Percentiles rank a stretch among this genome's conserved stretches.
These are phyloP conservation scores for Limnephilus lunatus DNA, from an alignment of 2,888 invertebrate genomes.

Conservation along the genomic window DNA sequence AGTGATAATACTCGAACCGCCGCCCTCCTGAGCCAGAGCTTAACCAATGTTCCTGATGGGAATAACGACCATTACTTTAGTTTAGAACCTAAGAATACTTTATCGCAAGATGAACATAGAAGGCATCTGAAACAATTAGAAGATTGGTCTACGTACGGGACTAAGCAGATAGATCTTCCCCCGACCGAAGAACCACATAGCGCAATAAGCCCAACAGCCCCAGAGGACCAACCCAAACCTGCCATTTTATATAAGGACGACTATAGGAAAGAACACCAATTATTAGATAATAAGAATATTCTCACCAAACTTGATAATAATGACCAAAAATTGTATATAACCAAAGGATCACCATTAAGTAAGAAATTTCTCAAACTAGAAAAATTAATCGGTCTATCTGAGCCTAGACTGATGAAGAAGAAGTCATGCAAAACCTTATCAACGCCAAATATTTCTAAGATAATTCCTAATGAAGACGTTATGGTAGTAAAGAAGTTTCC, in stretches of 20 bases:
- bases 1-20: conserved; percentile 35
- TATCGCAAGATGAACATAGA: conserved; percentile 75
- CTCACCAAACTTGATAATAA: neutral
- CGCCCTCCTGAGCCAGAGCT: conserved; percentile 70
- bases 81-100: conserved; percentile 70
- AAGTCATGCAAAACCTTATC: conserved; percentile 67
- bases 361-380: conserved; percentile 72
- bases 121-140: conserved; percentile 75
- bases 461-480: neutral
- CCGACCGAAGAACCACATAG: neutral
- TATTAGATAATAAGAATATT: conserved; percentile 44
- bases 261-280: conserved; percentile 38
- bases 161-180: conserved; percentile 70
- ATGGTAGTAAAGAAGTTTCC: conserved; percentile 70
- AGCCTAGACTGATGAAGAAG: conserved; percentile 69
- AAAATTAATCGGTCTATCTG: conserved; percentile 67
- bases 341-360: conserved; percentile 66
- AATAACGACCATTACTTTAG: conserved; percentile 71
- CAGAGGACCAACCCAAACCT: conserved; percentile 5
- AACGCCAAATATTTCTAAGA: conserved; percentile 56
- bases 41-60: conserved; percentile 73
- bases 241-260: conserved; percentile 23
- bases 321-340: neutral
- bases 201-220: neutral
- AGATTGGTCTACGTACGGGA: conserved; percentile 76